These are phyloP conservation scores for Megalopta genalis DNA, from an alignment of 1,140 invertebrate species.

Conservation along the genomic window DNA sequence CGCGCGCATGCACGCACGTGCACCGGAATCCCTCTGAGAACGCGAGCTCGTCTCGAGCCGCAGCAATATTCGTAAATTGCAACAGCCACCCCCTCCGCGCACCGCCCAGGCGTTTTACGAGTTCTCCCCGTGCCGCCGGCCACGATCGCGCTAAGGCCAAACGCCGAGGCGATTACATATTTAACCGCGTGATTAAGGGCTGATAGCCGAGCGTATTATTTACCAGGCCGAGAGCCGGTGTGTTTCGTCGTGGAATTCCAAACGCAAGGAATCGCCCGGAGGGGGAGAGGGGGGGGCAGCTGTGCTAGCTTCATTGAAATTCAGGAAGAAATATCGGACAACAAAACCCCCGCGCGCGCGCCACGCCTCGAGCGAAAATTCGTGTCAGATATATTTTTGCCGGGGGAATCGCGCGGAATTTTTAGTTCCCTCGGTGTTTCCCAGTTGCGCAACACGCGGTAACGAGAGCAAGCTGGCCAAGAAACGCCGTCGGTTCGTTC, in stretches of 20 bases:
- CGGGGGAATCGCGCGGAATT: neutral
- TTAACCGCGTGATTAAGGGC: neutral
- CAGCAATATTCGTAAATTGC: conserved; percentile 24
- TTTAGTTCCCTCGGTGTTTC: too few species aligned
- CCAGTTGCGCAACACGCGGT: too few species aligned
- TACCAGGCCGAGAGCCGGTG: too few species aligned
- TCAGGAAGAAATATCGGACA: too few species aligned
- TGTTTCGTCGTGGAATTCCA: too few species aligned
- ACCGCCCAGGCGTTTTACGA: neutral
- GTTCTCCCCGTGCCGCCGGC: neutral
- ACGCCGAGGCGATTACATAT: too few species aligned
- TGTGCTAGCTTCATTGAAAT: too few species aligned
- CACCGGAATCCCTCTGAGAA: conserved; percentile 22
- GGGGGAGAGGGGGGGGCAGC: too few species aligned
- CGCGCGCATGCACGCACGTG: conserved; percentile 3
- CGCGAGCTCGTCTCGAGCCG: conserved; percentile 24
- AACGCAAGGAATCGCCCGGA: too few species aligned
- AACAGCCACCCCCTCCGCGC: neutral
- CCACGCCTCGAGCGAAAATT: too few species aligned
- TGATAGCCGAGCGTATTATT: neutral
- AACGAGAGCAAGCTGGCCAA: neutral
- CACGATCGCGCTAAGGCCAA: too few species aligned
- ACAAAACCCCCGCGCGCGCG: too few species aligned
- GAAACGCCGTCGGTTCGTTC: neutral
- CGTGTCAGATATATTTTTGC: neutral